Evolutionary conservation across 2,797 vertebrate genomes (phyloP), one percentile per base, ranked within the genome.

Genomic region (Harpagifer antarcticus): DNA sequence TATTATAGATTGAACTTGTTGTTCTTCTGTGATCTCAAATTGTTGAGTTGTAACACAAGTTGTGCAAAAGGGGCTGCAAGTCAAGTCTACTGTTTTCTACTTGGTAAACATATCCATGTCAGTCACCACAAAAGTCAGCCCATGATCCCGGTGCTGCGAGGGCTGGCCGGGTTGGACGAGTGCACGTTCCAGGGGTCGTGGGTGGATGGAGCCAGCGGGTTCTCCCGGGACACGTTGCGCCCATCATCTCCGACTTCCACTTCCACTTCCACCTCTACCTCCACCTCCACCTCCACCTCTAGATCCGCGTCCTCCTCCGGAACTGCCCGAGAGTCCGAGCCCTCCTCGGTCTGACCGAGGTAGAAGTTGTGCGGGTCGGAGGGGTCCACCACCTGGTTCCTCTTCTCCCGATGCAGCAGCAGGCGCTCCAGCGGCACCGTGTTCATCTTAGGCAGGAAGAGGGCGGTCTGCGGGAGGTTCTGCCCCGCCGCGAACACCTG

Each of bases 381-480:
- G 1, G 89, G 82, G 5, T 94, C 88, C 50, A 92, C 88, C 55
- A 88, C 89, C 1, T 92, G 95, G 37, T 96, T 96, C 72, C 97
- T 92, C 33, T 95, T 97, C 80, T 97, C 93, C 42, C 96, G 88
- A 89, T 94, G 94, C 79, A 94, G 93, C 86, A 94, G 83, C 79
- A 98, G 97, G 63, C 93, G 95, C 83, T 96, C 92, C 61, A 99
- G 93, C 0, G 98, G 96, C 69, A 99, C 95, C 56, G 96, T 96
- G 60, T 98, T 99, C 86, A 91, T 96, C 81, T 96, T 95, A 40
- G 97, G 94, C 74, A 99, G 83, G 82, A 99, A 99, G 82, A 99
- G 95, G 5, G 97, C 95, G 60, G 96, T 97, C 14, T 94, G 96
- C 2, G 98, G 97, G 2, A 95, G 92, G 74, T 97, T 97, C 90